A percentile compares a stretch with the other conserved stretches of the same genome.
These are phyloP conservation scores for Casuarius casuarius DNA, from an alignment of 2,113 vertebrate species.

Conservation along the genomic window DNA sequence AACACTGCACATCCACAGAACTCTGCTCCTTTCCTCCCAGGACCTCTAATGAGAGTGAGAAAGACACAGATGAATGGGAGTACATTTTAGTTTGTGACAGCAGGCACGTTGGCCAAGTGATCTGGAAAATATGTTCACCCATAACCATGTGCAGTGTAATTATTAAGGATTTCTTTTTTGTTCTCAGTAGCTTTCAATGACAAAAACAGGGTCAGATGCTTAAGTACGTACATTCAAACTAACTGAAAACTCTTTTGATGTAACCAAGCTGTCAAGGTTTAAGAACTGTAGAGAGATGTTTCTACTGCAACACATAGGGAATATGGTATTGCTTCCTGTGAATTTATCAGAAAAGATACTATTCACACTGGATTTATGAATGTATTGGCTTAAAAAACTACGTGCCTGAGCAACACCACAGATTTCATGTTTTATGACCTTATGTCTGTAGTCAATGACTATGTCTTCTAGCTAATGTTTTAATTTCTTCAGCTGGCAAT, in stretches of 20 bases:
- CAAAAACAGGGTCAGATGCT: not conserved
- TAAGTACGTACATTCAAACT: not conserved
- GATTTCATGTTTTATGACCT: not conserved
- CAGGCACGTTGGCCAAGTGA: not conserved
- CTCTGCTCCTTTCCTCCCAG: not conserved
- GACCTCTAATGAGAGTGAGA: slow-evolving; percentile 13
- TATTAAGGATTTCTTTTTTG: not conserved
- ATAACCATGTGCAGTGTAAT: not conserved
- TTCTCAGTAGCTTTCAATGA: not conserved
- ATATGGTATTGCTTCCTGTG: not conserved
- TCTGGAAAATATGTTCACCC: not conserved
- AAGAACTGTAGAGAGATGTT: not conserved
- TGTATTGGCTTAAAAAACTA: not conserved
- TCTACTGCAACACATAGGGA: not conserved
- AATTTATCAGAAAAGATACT: not conserved
- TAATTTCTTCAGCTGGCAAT: not conserved
- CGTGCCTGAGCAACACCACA: not conserved
- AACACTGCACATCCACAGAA: not conserved
- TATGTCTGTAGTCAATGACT: not conserved
- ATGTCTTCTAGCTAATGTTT: not conserved
- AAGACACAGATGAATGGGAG: not conserved
- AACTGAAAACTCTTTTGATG: not conserved
- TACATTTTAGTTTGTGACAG: slow-evolving; percentile 1
- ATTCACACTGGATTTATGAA: not conserved
- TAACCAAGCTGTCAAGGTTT: not conserved